Evolutionary conservation across 2,888 invertebrate genomes (phyloP).

Genomic region (Ophion ventricosus): DNA sequence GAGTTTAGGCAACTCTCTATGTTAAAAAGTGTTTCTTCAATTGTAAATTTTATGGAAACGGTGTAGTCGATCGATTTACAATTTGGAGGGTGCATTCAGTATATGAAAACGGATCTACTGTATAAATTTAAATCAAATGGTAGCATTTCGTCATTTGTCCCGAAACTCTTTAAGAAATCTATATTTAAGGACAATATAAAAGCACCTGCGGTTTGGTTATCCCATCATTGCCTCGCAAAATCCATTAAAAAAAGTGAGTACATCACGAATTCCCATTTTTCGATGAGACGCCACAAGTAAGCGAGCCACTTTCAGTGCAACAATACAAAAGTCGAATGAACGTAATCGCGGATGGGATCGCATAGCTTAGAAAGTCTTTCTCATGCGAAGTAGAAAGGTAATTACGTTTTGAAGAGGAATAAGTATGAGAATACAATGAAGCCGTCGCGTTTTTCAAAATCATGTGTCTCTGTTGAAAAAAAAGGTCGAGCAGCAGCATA

Average conservation of each 20-base stretch:
- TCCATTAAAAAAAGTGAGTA: neutral
- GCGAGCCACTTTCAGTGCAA: slow-evolving; percentile 12
- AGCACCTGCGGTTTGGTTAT: neutral
- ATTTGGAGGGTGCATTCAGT: too few relatives aligned
- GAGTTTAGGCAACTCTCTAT: too few relatives aligned
- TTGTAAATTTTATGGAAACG: too few relatives aligned
- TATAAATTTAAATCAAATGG: too few relatives aligned
- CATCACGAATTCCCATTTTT: neutral
- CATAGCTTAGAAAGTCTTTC: slow-evolving; percentile 35
- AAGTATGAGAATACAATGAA: neutral
- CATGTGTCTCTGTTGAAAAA: neutral
- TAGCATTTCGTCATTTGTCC: too few relatives aligned
- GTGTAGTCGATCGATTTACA: too few relatives aligned
- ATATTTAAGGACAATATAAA: neutral
- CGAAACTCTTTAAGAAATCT: too few relatives aligned
- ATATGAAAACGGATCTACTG: too few relatives aligned
- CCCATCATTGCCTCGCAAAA: neutral
- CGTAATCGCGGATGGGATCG: slow-evolving; percentile 9
- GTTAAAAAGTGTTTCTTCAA: too few relatives aligned
- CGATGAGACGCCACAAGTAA: neutral
- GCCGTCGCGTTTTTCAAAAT: neutral
- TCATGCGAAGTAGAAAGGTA: slow-evolving; percentile 8
- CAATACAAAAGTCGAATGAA: slow-evolving; percentile 14
- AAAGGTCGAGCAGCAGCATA: neutral
- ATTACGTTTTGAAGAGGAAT: slow-evolving; percentile 5